Conservation (phyloP, 92 coral and sea anemone genomes). For the Epizoanthus stellaris region DNA sequence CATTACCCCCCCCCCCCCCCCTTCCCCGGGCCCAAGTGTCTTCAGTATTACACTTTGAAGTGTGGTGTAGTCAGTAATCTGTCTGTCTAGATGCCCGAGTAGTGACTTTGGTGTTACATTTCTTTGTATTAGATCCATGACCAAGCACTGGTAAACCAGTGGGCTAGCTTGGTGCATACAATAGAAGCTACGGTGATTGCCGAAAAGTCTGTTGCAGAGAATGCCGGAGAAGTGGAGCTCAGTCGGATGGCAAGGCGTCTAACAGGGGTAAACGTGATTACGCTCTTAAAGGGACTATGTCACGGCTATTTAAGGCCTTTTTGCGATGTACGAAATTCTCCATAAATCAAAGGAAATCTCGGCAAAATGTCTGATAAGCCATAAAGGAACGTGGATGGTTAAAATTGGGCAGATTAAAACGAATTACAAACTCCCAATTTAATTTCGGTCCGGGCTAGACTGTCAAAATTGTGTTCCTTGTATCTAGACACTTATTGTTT, state of each 20-base stretch:
- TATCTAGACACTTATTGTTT: background rate
- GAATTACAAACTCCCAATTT: too few species aligned
- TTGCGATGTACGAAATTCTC: too few species aligned
- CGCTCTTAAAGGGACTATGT: too few species aligned
- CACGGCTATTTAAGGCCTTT: too few species aligned
- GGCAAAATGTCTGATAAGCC: too few species aligned
- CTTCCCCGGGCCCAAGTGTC: background rate
- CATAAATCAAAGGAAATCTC: too few species aligned
- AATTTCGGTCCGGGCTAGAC: too few species aligned
- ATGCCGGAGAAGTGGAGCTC: constrained; percentile 82
- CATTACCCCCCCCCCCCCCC: too few species aligned
- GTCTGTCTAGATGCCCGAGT: background rate
- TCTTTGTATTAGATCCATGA: constrained; percentile 68
- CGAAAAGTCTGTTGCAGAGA: constrained; percentile 88
- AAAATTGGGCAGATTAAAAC: too few species aligned
- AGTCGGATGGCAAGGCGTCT: constrained; percentile 83
- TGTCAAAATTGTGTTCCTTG: too few species aligned
- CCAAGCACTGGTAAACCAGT: constrained; percentile 83
- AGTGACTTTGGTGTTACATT: background rate
- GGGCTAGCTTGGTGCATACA: constrained; percentile 90
- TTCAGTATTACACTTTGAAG: background rate
- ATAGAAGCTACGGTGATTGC: constrained; percentile 96
- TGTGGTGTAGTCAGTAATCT: background rate
- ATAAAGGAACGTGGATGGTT: too few species aligned
- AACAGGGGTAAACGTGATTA: constrained; percentile 81